Percentiles rank a stretch among this genome's conserved stretches.
phyloP scores from a whole-genome alignment of 2,888 invertebrate species.

The Clitarchus hookeri region DNA sequence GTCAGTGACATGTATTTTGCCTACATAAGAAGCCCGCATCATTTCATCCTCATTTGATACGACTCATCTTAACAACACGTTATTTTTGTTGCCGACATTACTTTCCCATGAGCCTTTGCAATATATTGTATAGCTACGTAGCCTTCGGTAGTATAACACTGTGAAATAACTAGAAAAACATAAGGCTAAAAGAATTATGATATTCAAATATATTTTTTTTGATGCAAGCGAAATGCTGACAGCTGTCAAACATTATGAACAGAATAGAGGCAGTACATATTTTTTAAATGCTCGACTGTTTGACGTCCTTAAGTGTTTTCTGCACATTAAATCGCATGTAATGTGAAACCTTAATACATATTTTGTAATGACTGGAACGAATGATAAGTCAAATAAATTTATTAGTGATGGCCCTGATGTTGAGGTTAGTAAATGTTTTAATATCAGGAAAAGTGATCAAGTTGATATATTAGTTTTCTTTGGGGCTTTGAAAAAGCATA shows the following conservation, averaged over 20 bases:
- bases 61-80: neutral
- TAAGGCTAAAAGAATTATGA: neutral
- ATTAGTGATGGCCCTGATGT: slow-evolving; percentile 55
- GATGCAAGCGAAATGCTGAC: neutral
- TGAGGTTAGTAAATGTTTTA: slow-evolving; percentile 51
- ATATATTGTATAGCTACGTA: neutral
- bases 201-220: neutral
- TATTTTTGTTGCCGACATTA: slow-evolving; percentile 19
- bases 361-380: slow-evolving; percentile 32
- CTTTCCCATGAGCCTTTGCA: slow-evolving; percentile 21
- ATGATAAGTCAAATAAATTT: slow-evolving; percentile 44
- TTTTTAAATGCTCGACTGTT: too few relatives aligned
- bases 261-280: neutral
- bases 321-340: neutral
- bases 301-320: neutral
- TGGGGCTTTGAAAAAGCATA: too few relatives aligned
- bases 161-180: neutral
- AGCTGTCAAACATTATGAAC: neutral
- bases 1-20: neutral
- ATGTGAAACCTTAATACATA: neutral
- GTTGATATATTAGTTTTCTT: too few relatives aligned
- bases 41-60: neutral
- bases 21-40: neutral
- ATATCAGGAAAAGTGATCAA: too few relatives aligned
- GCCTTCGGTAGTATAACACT: neutral